Evolutionary conservation across 2,113 vertebrate genomes (phyloP).

Genomic region (Oxyura jamaicensis): DNA sequence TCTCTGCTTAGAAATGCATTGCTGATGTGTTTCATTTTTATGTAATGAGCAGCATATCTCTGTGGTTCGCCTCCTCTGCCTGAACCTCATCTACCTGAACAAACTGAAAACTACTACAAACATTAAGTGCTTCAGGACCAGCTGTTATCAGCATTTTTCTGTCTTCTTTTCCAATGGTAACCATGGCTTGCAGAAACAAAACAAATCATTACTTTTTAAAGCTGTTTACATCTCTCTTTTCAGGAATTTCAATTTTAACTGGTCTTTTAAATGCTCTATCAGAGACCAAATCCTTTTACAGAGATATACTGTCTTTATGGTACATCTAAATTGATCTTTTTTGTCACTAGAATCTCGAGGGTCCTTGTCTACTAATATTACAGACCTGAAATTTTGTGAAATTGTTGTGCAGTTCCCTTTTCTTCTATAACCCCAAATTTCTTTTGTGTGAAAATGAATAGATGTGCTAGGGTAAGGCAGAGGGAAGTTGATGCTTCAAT

Average conservation of each 20-base stretch:
- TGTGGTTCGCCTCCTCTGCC: conserved; percentile 14
- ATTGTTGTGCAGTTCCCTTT: not conserved
- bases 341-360: not conserved
- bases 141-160: conserved; percentile 4
- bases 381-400: not conserved
- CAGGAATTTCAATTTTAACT: not conserved
- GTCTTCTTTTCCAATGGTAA: not conserved
- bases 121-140: conserved; percentile 43
- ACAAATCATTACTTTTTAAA: not conserved
- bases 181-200: not conserved
- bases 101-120: conserved; percentile 33
- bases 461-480: not conserved
- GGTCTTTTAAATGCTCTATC: not conserved
- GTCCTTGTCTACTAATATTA: not conserved
- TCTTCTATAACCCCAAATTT: not conserved
- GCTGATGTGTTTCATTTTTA: conserved; percentile 51
- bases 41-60: conserved; percentile 44
- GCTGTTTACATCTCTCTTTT: not conserved
- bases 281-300: not conserved
- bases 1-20: conserved; percentile 30
- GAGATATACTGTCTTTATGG: not conserved
- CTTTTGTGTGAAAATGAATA: not conserved
- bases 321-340: not conserved
- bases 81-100: conserved; percentile 60
- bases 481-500: not conserved